Evolutionary conservation across 2,113 vertebrate species (phyloP).

Genomic region (Catharus bicknelli): DNA sequence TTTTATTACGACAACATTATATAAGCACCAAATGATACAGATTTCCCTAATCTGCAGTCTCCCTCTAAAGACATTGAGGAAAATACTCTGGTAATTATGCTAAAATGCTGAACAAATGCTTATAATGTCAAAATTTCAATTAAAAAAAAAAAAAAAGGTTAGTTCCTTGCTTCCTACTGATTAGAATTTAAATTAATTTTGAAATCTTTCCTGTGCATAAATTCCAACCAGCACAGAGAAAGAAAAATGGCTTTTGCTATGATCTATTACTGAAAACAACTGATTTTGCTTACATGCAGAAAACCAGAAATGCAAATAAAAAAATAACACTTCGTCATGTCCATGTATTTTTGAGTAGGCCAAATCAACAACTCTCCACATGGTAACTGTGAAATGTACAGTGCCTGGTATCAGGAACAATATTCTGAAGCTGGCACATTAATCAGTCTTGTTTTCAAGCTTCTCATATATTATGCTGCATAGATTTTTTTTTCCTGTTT

Average conservation of each 20-base stretch:
- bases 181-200: conserved; percentile 42
- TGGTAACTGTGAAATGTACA: conserved; percentile 78
- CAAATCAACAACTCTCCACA: conserved; percentile 76
- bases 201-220: conserved; percentile 31
- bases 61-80: neutral
- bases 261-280: conserved; percentile 58
- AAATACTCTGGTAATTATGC: conserved; percentile 14
- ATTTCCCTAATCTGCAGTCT: conserved; percentile 34
- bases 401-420: conserved; percentile 75
- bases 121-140: conserved; percentile 42
- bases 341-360: conserved; percentile 74
- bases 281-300: conserved; percentile 63
- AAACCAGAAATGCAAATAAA: conserved; percentile 71
- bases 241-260: conserved; percentile 47
- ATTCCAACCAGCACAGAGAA: conserved; percentile 35
- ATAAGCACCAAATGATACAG: conserved; percentile 24
- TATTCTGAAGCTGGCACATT: conserved; percentile 76
- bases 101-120: conserved; percentile 44
- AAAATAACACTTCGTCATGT: conserved; percentile 75
- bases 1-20: conserved; percentile 36
- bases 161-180: conserved; percentile 24
- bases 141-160: neutral
- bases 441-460: conserved; percentile 74
- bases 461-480: conserved; percentile 71
- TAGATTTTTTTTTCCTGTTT: conserved; percentile 52